Evolutionary conservation across 2,113 vertebrate species (phyloP).

Genomic region (Otis tarda): DNA sequence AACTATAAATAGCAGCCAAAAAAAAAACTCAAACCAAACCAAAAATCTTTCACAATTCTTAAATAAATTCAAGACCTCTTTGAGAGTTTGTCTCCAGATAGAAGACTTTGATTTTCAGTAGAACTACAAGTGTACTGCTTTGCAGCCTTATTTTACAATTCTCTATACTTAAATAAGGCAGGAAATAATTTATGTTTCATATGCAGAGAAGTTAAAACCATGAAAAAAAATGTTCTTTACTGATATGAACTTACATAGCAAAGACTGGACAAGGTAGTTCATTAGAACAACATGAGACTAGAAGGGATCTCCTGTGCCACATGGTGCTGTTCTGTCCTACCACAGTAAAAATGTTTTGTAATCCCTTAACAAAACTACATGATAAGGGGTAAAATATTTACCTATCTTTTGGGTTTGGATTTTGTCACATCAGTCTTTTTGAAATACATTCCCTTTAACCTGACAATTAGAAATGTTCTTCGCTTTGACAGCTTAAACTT

Average conservation of each 20-base stretch:
- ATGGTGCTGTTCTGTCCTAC: too few relatives aligned
- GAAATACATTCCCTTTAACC: background rate
- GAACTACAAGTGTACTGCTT: background rate
- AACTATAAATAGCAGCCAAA: conserved; percentile 38
- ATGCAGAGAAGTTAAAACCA: background rate
- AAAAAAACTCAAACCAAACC: background rate
- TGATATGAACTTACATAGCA: background rate
- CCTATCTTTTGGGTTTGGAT: rapidly evolving
- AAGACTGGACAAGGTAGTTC: background rate
- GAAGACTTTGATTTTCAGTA: background rate
- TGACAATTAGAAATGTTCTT: background rate
- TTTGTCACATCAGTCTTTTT: background rate
- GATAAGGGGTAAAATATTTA: background rate
- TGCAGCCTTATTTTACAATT: background rate
- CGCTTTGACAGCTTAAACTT: background rate
- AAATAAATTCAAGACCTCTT: background rate
- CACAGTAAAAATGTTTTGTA: background rate
- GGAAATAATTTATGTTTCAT: background rate
- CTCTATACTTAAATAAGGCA: background rate
- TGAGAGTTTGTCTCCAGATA: background rate
- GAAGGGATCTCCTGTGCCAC: background rate
- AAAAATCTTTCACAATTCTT: background rate
- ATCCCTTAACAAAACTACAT: background rate
- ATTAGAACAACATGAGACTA: background rate
- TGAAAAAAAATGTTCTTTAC: background rate